Evolutionary conservation across 2,113 vertebrate species (phyloP).

Genomic region (Sphaerodactylus townsendi): DNA sequence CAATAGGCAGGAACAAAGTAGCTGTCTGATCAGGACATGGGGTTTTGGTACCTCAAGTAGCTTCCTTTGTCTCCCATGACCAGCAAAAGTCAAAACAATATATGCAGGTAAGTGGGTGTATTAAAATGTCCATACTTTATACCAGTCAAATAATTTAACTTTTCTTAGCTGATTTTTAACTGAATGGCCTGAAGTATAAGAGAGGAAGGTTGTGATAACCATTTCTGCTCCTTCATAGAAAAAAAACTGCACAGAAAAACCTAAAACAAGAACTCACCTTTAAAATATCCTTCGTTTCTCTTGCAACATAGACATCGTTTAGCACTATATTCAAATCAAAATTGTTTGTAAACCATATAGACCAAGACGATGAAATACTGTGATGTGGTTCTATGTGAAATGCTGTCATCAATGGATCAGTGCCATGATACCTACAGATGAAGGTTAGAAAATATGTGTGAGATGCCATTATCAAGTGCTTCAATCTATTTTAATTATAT

Average conservation of each 20-base stretch:
- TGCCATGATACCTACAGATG: slow-evolving; percentile 71
- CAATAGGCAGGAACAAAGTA: not conserved
- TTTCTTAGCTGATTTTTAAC: not conserved
- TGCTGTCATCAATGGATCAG: slow-evolving; percentile 75
- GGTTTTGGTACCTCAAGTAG: not conserved
- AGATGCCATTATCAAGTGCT: not conserved
- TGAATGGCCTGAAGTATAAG: not conserved
- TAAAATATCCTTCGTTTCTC: slow-evolving; percentile 76
- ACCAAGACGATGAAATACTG: slow-evolving; percentile 79
- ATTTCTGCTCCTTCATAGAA: not conserved
- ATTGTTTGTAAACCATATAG: slow-evolving; percentile 88
- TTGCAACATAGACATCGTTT: slow-evolving; percentile 79
- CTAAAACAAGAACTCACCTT: slow-evolving; percentile 74
- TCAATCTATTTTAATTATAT: not conserved
- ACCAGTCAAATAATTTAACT: not conserved
- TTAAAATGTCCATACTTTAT: not conserved
- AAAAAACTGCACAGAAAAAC: not conserved
- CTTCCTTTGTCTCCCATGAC: not conserved
- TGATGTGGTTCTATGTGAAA: slow-evolving; percentile 82
- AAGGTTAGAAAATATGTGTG: slow-evolving; percentile 9
- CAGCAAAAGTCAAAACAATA: not conserved
- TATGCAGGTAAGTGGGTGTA: not conserved
- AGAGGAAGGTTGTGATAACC: not conserved
- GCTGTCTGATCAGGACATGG: not conserved
- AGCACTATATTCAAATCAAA: slow-evolving; percentile 78